Evolutionary conservation across 2,888 invertebrate genomes (phyloP), one percentile per base, ranked within the genome.

Genomic region (Stenotaenia linearis): DNA sequence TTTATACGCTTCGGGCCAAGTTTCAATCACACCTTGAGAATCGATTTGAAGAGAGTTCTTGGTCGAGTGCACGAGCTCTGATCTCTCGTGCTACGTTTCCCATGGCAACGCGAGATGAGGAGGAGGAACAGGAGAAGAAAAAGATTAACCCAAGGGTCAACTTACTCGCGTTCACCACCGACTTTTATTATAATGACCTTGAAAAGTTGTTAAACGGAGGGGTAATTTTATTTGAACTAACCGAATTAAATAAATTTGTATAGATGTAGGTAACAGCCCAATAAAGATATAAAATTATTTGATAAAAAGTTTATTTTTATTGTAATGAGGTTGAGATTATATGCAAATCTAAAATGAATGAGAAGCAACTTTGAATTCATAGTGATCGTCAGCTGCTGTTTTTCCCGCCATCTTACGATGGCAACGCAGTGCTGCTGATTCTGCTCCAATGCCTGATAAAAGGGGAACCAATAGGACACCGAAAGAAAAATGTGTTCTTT

Each of bases 1-100:
- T 61, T 61, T 61, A 61, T 61, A 25, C 61, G 61, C 61, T 61
- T 61, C 25, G 25, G 61, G 61, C 23, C 61, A 61, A 61, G 7
- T 61, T 61, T 61, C 61, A 61, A 61, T 61, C 61, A 61, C 61
- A 61, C 61, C 61, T 61, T 61, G 61, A 61, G 61, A 61, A 61
- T 61, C 61, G 61, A 61, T 61, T 61, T 61, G 61, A 23, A 61
- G 61, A 61, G 28, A 6, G 61, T 23, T 23, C 12, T 61, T 25
- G 28, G 61, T 61, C 61, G 61, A 61, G 61, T 61, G 61, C 61
- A 61, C 61, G 25, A 25, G 61, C 61, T 25, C 25, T 61, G 61
- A 61, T 61, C 61, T 61, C 61, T 61, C 25, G 28, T 25, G 28
- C 61, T 23, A 61, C 15, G 61, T 61, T 61, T 61, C 61, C 61